Conservation (phyloP, 2,797 vertebrate species). For the Nothura maculosa region DNA sequence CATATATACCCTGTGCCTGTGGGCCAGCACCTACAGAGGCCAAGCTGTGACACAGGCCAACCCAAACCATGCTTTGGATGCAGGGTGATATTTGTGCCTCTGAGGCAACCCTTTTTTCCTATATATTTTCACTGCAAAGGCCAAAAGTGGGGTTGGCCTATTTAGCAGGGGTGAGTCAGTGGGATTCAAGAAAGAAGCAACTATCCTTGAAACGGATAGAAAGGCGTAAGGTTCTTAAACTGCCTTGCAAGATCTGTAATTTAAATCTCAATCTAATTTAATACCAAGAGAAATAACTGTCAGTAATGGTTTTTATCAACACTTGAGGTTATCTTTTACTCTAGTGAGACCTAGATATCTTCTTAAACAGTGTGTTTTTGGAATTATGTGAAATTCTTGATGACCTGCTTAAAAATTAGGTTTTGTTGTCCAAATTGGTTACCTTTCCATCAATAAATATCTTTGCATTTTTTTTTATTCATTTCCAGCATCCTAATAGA, state of each 20-base stretch:
- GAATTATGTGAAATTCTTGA: neutral
- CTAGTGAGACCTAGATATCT: neutral
- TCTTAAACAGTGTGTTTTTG: neutral
- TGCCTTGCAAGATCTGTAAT: neutral
- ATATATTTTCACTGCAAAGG: neutral
- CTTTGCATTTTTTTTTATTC: constrained; percentile 44
- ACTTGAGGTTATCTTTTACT: neutral
- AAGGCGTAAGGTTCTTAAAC: neutral
- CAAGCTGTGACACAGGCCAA: neutral
- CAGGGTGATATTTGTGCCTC: neutral
- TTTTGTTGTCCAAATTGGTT: neutral
- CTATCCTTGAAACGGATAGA: neutral
- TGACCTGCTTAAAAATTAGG: neutral
- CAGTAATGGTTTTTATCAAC: neutral
- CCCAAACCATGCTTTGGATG: neutral
- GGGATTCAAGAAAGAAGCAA: neutral
- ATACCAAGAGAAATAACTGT: neutral
- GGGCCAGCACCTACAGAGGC: neutral
- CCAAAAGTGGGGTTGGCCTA: accelerated
- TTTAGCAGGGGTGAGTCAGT: neutral
- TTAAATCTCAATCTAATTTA: neutral
- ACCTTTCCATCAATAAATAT: neutral
- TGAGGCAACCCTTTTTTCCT: neutral
- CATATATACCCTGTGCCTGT: neutral
- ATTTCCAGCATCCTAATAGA: neutral